A percentile compares a stretch with the other conserved stretches of the same genome.
phyloP scores from a whole-genome alignment of 2,113 vertebrate species.

The Salvelinus sp. region DNA sequence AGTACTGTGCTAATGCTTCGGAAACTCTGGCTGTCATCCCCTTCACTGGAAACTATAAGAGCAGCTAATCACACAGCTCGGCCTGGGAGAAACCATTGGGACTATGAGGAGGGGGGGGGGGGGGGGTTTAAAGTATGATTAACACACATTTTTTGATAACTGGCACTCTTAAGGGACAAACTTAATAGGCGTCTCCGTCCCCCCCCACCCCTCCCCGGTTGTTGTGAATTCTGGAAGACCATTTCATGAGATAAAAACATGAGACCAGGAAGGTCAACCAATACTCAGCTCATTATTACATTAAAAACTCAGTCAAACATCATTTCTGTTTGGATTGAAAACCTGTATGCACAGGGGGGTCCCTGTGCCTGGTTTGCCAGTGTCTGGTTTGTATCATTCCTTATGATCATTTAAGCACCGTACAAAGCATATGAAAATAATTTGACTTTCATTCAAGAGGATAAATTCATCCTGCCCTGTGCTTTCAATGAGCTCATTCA shows the following conservation, averaged over 20 bases:
- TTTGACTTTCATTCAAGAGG: slow-evolving; percentile 39
- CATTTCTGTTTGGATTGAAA: not conserved
- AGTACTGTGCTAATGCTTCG: not conserved
- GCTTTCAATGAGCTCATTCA: slow-evolving; percentile 31
- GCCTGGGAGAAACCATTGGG: not conserved
- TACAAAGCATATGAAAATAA: slow-evolving; percentile 39
- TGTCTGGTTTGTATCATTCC: not conserved
- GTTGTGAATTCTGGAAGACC: no score
- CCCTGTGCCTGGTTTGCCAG: not conserved
- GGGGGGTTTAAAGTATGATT: no score
- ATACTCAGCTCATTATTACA: not conserved
- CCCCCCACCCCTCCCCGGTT: no score
- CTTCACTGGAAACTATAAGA: not conserved
- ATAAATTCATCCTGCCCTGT: slow-evolving; percentile 36
- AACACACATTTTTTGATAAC: no score
- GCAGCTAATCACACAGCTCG: not conserved
- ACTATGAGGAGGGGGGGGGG: not conserved
- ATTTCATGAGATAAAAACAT: no score
- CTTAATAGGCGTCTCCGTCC: no score
- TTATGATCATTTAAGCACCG: slow-evolving; percentile 28
- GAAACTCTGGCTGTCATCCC: not conserved
- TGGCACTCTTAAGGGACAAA: no score
- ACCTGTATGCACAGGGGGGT: not conserved
- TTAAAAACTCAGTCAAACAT: not conserved
- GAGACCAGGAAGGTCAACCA: not conserved